Percentiles rank a stretch among this genome's conserved stretches.
phyloP scores from a whole-genome alignment of 2,888 invertebrate genomes.

The Homarus gammarus region DNA sequence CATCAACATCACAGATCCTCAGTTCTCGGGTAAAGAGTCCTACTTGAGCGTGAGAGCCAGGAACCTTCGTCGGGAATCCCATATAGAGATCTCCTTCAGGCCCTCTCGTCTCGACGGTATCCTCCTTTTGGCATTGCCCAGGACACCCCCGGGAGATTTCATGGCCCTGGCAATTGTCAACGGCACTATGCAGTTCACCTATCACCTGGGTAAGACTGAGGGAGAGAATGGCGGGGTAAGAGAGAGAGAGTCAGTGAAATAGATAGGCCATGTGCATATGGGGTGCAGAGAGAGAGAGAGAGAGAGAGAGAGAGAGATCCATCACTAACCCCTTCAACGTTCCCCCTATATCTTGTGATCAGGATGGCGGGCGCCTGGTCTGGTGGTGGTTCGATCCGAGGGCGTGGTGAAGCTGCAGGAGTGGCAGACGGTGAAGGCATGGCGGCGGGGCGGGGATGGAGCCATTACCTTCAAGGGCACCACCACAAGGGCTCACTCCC shows the following conservation, averaged over 20 bases:
- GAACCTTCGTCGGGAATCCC: conserved; percentile 58
- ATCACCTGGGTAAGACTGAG: conserved; percentile 63
- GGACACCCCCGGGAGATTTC: conserved; percentile 58
- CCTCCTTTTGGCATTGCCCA: conserved; percentile 57
- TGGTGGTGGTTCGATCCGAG: conserved; percentile 43
- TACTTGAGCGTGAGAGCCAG: conserved; percentile 55
- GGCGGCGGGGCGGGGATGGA: conserved; percentile 60
- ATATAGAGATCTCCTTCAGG: conserved; percentile 65
- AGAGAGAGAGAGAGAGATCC: background rate
- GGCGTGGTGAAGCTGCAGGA: conserved; percentile 32
- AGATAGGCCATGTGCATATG: background rate
- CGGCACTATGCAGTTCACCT: conserved; percentile 65
- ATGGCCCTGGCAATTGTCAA: conserved; percentile 64
- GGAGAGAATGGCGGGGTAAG: background rate
- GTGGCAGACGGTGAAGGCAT: conserved; percentile 66
- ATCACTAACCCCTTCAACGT: too few species aligned
- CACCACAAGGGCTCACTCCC: conserved; percentile 23
- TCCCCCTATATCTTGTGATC: too few species aligned
- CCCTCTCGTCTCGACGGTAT: conserved; percentile 59
- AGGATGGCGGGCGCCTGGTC: conserved; percentile 54
- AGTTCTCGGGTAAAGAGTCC: conserved; percentile 66
- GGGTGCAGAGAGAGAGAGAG: background rate
- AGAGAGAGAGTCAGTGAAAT: background rate
- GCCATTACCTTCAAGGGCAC: conserved; percentile 53
- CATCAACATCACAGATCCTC: conserved; percentile 63